Evolutionary conservation across 2,113 vertebrate genomes (phyloP), one percentile per base, ranked within the genome.

Genomic region (Cottus gobio): DNA sequence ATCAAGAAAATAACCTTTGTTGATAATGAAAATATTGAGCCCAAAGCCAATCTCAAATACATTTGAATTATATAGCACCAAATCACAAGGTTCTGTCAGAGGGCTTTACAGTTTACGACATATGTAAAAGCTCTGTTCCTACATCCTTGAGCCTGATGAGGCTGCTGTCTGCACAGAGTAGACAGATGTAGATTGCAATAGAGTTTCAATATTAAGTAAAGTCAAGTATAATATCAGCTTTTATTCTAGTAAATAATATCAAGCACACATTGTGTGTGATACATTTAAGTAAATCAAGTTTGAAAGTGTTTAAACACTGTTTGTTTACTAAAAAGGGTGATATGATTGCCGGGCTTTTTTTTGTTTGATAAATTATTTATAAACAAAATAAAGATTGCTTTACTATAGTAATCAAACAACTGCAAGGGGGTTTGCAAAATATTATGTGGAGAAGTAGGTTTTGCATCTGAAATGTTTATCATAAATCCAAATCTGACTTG

Each of bases 361-460:
- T 57, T 34, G 28, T 20, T 48, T 15, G 28, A 31, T 48, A 57
- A 10, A 34, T 28, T 16, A 42, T 57, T 61, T 44, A 3, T 11
- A 58, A 34, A 34, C 36, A 5, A 48, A 36, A 34, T 34, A 20
- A 73, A 50, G 30, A 50, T 36, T 5, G 9, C 9, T 9, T 52
- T 20, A 50, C 58, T 39, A 58, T 30, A 63, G 6, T 28, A 28
- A 39, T 64, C n/a, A 75, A 63, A 63, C 42, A 73, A 18, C 16
- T 20, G 3, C 5, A 36, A 39, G 1, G 5, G 8, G 5, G 5
- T 74, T 50, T 50, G n/a, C 31, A 37, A 18, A 15, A 11, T 18
- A 65, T 42, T 63, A 63, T 37, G 44, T 30, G 12, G n/a, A 30
- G 11, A 1, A 18, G 16, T 56, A 16, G 36, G 48, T 63, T 64